phyloP scores from a whole-genome alignment of 2,797 vertebrate genomes.

The Urosaurus nigricauda region DNA sequence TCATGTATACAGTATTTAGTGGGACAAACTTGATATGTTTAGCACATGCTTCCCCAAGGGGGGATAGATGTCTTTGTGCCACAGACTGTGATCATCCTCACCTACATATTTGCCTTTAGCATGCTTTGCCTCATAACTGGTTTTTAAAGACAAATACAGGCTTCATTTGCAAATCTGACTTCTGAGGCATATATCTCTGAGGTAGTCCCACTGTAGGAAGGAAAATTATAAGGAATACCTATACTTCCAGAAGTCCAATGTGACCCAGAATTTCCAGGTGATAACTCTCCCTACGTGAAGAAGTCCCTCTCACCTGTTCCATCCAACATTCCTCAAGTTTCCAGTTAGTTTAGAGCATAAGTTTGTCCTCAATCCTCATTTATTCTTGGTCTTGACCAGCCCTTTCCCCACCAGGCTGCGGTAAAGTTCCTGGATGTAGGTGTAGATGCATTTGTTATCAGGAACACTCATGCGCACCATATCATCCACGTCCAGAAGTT shows the following conservation, averaged over 20 bases:
- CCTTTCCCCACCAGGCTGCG: constrained; percentile 82
- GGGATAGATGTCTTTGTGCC: too few species aligned
- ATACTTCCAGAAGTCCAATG: too few species aligned
- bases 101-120: background rate
- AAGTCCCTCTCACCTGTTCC: constrained; percentile 10
- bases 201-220: too few species aligned
- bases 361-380: constrained; percentile 59
- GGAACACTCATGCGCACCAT: constrained; percentile 79
- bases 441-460: constrained; percentile 81
- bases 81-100: too few species aligned
- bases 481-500: constrained; percentile 82
- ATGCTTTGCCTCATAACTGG: background rate
- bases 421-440: constrained; percentile 83
- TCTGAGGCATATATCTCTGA: too few species aligned
- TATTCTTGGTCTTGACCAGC: constrained; percentile 81
- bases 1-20: too few species aligned
- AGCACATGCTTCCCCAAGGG: too few species aligned
- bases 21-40: too few species aligned
- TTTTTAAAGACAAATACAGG: background rate
- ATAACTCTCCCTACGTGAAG: background rate
- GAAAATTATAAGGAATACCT: background rate
- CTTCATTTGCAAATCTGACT: too few species aligned
- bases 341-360: fast-evolving
- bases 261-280: background rate
- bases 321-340: background rate